Evolutionary conservation across 2,888 invertebrate genomes (phyloP).

Genomic region (Pecten maximus): DNA sequence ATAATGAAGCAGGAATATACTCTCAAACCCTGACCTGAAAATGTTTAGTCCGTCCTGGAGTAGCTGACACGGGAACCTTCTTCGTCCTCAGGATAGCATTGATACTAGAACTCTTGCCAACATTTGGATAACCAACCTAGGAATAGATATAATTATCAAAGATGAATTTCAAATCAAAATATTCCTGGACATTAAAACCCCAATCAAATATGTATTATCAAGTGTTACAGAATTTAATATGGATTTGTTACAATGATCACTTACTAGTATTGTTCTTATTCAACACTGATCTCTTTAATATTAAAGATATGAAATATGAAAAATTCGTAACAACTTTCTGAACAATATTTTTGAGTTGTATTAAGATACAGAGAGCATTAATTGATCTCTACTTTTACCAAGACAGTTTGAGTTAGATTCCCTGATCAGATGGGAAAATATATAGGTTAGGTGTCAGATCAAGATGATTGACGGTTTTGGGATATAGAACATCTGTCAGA

Average conservation of each 20-base stretch:
- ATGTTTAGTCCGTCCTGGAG: conserved; percentile 99
- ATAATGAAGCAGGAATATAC: neutral
- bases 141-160: conserved; percentile 21
- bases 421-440: no score
- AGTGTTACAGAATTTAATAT: neutral
- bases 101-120: conserved; percentile 99
- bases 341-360: no score
- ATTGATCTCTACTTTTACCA: no score
- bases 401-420: no score
- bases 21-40: conserved; percentile 85
- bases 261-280: neutral
- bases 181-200: neutral
- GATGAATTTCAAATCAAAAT: neutral
- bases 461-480: no score
- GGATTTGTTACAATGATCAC: neutral
- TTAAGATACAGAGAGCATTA: no score
- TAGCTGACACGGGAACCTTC: conserved; percentile 94
- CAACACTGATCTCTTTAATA: no score
- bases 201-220: neutral
- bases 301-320: no score
- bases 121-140: conserved; percentile 98
- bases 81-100: conserved; percentile 94
- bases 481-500: no score
- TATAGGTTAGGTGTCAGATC: no score
- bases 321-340: no score